Base-by-base conservation (phyloP, 2,888 invertebrate genomes). In the Aricia artaxerxes region DNA sequence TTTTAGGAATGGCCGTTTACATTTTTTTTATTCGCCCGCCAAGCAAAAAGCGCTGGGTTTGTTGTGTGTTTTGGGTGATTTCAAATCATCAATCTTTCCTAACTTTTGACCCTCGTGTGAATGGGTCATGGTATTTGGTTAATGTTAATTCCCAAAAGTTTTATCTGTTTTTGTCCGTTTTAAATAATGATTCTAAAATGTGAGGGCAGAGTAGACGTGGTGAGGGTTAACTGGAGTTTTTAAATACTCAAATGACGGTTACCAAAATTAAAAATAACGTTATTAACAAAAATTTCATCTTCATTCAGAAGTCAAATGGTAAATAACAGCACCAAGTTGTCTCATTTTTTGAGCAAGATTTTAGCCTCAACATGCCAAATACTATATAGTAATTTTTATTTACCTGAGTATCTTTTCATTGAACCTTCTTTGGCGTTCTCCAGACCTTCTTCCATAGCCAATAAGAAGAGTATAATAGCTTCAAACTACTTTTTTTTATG, bases 1-100 rank as follows among this genome's bases (percentile, higher is more conserved):
- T 35, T 69, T 69, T 38, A 69, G 69, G 5, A 69, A 35, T 35
- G 24, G 69, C 4, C 69, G 72, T 78, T 73, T 44, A 40, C 53
- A 60, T 49, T 40, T 49, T 49, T 31, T 49, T 31, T 78, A 77
- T 73, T 60, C 78, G 61, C 11, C 24, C 24, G 24, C 44, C 44
- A 78, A 24, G 64, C 31, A 31, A 64, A 64, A 64, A 64, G 24
- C 31, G 31, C 31, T 61, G 61, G 24, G 9, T 61, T 24, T 64
- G 64, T 64, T 64, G 31, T 64, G 31, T 64, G 31, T 64, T 31
- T 64, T 61, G n/a, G 61, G 24, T 61, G 57, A 61, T 24, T 61
- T 61, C 6, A 11, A 16, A 64, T 64, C 64, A 64, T 64, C 64
- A 64, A 64, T 64, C 64, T 64, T 64, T 64, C 31, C 24, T 9